Conservation (phyloP, 2,797 vertebrate genomes). For the Coccyzus lansbergi region DNA sequence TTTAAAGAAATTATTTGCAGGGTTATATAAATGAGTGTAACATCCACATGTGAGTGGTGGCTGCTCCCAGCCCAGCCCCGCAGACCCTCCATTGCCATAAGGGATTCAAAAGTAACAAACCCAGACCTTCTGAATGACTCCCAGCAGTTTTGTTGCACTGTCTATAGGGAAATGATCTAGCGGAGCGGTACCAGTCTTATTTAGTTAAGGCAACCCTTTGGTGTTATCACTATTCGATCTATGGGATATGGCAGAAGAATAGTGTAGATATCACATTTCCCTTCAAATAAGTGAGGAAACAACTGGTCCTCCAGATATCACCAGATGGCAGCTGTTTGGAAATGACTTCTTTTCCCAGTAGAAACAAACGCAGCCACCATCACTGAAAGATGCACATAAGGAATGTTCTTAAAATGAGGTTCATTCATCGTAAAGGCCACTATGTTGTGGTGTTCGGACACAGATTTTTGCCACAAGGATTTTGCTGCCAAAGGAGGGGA, state of each 20-base stretch:
- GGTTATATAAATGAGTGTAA: neutral
- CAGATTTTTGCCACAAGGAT: neutral
- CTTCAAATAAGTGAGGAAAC: neutral
- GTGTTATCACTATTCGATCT: neutral
- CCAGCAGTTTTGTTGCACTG: neutral
- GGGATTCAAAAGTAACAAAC: neutral
- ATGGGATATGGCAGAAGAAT: too few species aligned
- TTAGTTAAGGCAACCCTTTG: too few species aligned
- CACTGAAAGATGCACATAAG: neutral
- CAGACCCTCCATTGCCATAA: neutral
- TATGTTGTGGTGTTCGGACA: rapidly evolving
- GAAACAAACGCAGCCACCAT: neutral
- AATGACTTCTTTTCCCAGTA: neutral
- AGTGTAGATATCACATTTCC: neutral
- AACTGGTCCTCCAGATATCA: neutral
- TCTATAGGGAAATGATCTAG: neutral
- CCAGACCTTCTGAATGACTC: neutral
- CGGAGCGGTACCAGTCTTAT: neutral
- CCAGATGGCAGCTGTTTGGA: neutral
- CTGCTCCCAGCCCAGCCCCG: neutral
- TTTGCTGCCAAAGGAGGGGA: neutral
- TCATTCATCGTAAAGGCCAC: neutral
- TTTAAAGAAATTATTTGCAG: neutral
- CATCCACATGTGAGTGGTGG: neutral
- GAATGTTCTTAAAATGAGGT: neutral